A percentile compares a stretch with the other conserved stretches of the same genome.
phyloP scores from a whole-genome alignment of 2,113 vertebrate species.

The Lasiurus borealis region DNA sequence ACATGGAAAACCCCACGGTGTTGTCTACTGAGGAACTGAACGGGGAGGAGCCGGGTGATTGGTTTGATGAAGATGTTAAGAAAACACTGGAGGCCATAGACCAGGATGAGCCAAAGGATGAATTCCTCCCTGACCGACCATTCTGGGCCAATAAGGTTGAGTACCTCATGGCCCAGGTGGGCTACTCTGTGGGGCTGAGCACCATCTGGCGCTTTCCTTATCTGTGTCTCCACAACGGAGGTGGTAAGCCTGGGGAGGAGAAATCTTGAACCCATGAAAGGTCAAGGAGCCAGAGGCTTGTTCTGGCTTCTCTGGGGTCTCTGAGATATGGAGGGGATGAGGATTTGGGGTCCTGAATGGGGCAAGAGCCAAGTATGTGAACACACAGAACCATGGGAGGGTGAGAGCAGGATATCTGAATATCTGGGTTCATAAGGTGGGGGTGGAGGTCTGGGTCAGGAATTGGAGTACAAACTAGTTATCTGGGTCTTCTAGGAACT shows the following conservation, averaged over 20 bases:
- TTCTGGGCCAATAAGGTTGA: slow-evolving; percentile 91
- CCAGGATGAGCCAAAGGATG: background rate
- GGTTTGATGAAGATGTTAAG: background rate
- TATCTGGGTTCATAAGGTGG: background rate
- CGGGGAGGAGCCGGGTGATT: accelerated
- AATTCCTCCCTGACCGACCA: background rate
- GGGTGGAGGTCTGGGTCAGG: background rate
- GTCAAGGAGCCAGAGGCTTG: background rate
- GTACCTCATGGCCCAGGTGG: slow-evolving; percentile 92
- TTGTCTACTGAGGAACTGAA: accelerated
- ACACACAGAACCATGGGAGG: background rate
- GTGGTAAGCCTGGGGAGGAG: slow-evolving; percentile 62
- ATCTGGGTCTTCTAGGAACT: background rate
- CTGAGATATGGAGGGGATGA: background rate
- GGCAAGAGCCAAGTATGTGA: background rate
- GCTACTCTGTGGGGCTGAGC: slow-evolving; percentile 92
- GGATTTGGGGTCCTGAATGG: background rate
- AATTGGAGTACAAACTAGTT: background rate
- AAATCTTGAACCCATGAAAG: background rate
- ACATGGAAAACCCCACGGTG: accelerated
- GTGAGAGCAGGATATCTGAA: background rate
- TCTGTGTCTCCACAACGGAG: slow-evolving; percentile 71
- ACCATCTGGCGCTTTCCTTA: slow-evolving; percentile 91
- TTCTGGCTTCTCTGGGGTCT: background rate
- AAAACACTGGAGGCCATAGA: accelerated